phyloP scores from a whole-genome alignment of 64 coral and sea anemone species.

The Stichodactyla mertensii region DNA sequence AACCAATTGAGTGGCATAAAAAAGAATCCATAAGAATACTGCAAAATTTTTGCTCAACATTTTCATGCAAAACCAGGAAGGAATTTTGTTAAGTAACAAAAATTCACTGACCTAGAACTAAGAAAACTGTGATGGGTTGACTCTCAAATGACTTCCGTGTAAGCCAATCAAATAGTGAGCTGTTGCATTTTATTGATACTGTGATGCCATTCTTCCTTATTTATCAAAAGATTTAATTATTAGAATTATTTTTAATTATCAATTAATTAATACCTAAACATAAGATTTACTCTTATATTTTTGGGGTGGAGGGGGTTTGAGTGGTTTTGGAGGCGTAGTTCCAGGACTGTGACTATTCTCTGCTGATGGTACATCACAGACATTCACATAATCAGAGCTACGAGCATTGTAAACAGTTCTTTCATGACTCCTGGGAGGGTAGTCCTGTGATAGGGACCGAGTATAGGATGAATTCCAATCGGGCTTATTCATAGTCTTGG shows the following conservation, averaged over 20 bases:
- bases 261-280: slow-evolving; percentile 2
- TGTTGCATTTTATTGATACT: too few species aligned
- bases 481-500: slow-evolving; percentile 54
- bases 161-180: too few species aligned
- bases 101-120: too few species aligned
- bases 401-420: neutral
- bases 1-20: too few species aligned
- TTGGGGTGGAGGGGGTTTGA: slow-evolving; percentile 43
- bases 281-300: slow-evolving; percentile 12
- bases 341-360: slow-evolving; percentile 3
- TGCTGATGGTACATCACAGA: neutral
- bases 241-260: neutral
- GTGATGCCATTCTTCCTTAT: too few species aligned
- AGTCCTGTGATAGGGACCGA: slow-evolving; percentile 28
- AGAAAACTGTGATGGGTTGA: too few species aligned
- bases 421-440: slow-evolving; percentile 19
- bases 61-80: too few species aligned
- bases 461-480: neutral
- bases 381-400: neutral
- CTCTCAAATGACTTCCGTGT: too few species aligned
- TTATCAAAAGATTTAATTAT: too few species aligned
- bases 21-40: too few species aligned
- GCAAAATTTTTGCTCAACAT: too few species aligned
- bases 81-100: too few species aligned
- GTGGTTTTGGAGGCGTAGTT: slow-evolving; percentile 34